These are phyloP conservation scores for Manacus vitellinus DNA, from an alignment of 2,113 vertebrate species.

Conservation along the genomic window DNA sequence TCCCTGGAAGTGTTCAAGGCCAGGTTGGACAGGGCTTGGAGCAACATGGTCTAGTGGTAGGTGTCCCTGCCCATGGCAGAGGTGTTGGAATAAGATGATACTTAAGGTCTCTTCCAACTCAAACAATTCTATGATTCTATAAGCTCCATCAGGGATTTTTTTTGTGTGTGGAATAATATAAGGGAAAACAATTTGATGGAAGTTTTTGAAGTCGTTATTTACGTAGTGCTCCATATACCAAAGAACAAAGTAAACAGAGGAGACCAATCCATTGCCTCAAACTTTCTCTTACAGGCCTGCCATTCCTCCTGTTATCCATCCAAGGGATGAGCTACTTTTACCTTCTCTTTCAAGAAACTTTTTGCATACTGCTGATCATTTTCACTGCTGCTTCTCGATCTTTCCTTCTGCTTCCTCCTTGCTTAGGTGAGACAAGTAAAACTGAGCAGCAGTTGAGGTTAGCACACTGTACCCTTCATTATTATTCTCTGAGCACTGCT, in stretches of 20 bases:
- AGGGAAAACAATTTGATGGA: not conserved
- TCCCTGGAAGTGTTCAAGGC: not conserved
- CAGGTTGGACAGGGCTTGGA: not conserved
- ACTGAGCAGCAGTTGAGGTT: not conserved
- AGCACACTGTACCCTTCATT: not conserved
- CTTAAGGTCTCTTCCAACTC: not conserved
- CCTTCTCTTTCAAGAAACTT: not conserved
- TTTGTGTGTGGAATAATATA: not conserved
- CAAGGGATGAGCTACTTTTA: not conserved
- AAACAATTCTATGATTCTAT: not conserved
- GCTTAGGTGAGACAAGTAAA: not conserved
- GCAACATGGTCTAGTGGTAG: not conserved
- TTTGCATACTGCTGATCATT: not conserved
- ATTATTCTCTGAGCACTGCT: not conserved
- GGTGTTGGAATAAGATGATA: not conserved
- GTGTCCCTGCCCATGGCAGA: not conserved
- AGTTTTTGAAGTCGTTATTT: not conserved
- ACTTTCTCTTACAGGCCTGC: not conserved
- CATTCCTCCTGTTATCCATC: rapidly evolving
- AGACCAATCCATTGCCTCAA: not conserved
- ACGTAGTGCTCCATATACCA: not conserved
- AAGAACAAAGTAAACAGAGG: not conserved
- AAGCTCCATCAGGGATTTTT: not conserved
- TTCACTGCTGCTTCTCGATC: not conserved
- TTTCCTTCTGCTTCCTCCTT: not conserved